Base-by-base conservation (phyloP, 2,888 invertebrate genomes). In the Clistopyga incitator region DNA sequence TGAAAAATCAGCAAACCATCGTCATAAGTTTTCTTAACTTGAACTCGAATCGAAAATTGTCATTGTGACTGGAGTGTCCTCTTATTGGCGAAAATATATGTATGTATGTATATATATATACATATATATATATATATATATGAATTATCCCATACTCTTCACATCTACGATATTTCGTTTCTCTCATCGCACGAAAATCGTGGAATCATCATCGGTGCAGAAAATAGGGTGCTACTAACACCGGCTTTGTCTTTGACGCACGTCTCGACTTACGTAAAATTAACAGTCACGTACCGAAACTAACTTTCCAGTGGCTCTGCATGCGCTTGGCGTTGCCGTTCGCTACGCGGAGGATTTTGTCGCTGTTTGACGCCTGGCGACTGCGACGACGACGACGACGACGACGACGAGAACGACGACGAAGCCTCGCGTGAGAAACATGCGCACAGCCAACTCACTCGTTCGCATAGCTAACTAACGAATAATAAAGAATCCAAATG, bases 211-310 rank as follows among this genome's bases (percentile, higher is more conserved):
- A 25, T 61, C 34, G 34, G 25, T 20, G 42, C 42, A 54, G 56
- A n/a, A 18, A 13, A 47, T 3, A 13, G n/a, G 47, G 15, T 47
- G 47, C 3, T 47, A 42, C 1, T 6, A 47, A n/a, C n/a, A 15
- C 50, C 6, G 8, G 42, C 45, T n/a, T n/a, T 23, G 67, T 42
- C 71, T 38, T 54, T 45, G 56, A 76, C 65, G 74, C 70, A 2
- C 74, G 23, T 45, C 52, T 67, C 68, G 34, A 18, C 81, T 91
- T 90, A 88, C 89, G 89, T 91, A 90, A 91, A 90, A 90, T 88
- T 88, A 87, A 88, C 90, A 88, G 87, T 88, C 87, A 86, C 87
- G 86, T 88, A 86, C 88, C 88, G 87, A 90, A 90, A 90, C 89
- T 89, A 77, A 90, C 91, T 91, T 90, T 90, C 89, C 87, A 89